phyloP scores from a whole-genome alignment of 2,888 invertebrate species.

The Xylophagus ater region DNA sequence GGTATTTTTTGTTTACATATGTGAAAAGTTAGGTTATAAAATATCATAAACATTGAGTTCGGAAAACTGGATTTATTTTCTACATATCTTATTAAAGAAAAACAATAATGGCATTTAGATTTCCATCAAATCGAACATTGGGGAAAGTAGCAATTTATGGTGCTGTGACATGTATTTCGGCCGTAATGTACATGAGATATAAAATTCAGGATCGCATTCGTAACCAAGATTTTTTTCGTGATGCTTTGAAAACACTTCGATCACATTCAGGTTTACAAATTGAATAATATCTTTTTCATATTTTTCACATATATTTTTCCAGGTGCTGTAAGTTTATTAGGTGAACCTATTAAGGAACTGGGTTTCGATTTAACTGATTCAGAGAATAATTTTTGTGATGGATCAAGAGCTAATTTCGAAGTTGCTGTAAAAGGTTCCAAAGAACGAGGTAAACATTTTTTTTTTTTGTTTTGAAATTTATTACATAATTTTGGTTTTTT shows the following conservation, averaged over 20 bases:
- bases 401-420: constrained; percentile 47
- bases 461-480: background rate
- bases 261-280: constrained; percentile 33
- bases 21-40: background rate
- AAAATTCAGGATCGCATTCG: constrained; percentile 46
- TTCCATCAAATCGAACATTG: constrained; percentile 44
- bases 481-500: background rate
- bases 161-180: constrained; percentile 41
- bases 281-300: background rate
- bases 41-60: background rate
- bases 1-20: background rate
- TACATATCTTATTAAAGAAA: no score
- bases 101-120: constrained; percentile 23
- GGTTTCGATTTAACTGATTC: constrained; percentile 49
- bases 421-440: constrained; percentile 57
- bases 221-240: constrained; percentile 49
- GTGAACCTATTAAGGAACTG: constrained; percentile 60
- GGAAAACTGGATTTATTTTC: background rate
- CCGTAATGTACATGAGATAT: constrained; percentile 35
- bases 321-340: constrained; percentile 54
- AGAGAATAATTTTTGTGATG: constrained; percentile 43
- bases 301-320: constrained; percentile 1
- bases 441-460: constrained; percentile 42
- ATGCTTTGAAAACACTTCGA: constrained; percentile 49
- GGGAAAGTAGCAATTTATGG: constrained; percentile 54